Percentiles rank a stretch among this genome's conserved stretches.
phyloP scores from a whole-genome alignment of 2,113 vertebrate species.

The Hirundichthys speculiger region DNA sequence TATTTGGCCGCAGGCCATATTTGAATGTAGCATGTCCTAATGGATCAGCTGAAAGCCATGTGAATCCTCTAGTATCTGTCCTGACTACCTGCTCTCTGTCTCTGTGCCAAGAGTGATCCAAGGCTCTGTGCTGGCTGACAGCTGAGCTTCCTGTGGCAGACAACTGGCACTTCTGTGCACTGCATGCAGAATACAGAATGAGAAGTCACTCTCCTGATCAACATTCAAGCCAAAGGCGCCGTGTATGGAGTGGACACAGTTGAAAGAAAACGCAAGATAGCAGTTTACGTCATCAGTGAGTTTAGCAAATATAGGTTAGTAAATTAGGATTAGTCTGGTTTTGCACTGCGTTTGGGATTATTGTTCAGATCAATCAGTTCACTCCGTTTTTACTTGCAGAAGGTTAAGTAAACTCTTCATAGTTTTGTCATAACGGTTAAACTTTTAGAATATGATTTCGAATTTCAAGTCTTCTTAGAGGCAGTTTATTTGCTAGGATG shows the following conservation, averaged over 20 bases:
- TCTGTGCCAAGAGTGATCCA: slow-evolving; percentile 53
- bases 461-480: no score
- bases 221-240: slow-evolving; percentile 12
- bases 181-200: slow-evolving; percentile 30
- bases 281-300: no score
- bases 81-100: slow-evolving; percentile 55
- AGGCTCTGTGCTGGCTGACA: slow-evolving; percentile 54
- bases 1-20: slow-evolving; percentile 52
- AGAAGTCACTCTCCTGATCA: slow-evolving; percentile 10
- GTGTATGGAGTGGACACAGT: neutral
- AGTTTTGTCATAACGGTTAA: no score
- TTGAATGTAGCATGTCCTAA: slow-evolving; percentile 64
- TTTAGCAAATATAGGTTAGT: no score
- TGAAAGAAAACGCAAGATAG: neutral
- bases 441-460: no score
- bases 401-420: no score
- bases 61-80: slow-evolving; percentile 45
- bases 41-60: slow-evolving; percentile 71
- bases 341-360: no score
- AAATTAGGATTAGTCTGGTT: no score
- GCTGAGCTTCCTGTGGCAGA: slow-evolving; percentile 62
- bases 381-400: no score
- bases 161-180: slow-evolving; percentile 46
- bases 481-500: no score
- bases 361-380: no score